A percentile compares a stretch with the other conserved stretches of the same genome.
phyloP scores from a whole-genome alignment of 64 coral and sea anemone genomes.

The Montipora sp. region DNA sequence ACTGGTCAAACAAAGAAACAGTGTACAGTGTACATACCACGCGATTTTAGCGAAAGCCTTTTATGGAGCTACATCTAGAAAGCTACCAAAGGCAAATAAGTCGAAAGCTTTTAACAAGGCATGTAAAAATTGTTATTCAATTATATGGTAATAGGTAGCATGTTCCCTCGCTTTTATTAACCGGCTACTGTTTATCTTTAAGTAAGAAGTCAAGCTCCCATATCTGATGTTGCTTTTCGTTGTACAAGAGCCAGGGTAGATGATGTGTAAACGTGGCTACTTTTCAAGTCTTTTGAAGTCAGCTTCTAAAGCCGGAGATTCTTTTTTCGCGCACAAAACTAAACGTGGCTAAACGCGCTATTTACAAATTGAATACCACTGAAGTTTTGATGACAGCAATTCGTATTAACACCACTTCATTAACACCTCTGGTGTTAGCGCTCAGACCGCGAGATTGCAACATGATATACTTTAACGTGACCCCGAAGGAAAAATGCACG shows the following conservation, averaged over 20 bases:
- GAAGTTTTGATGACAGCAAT: too few relatives aligned
- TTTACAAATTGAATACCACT: slow-evolving; percentile 8
- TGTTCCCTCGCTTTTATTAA: neutral
- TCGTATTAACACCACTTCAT: neutral
- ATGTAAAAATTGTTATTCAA: neutral
- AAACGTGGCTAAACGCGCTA: neutral
- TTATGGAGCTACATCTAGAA: neutral
- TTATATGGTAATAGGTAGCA: neutral
- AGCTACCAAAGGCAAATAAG: neutral
- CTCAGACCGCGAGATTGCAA: neutral
- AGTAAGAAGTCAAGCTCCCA: neutral
- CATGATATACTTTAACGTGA: neutral
- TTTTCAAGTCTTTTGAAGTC: too few relatives aligned
- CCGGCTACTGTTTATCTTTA: neutral
- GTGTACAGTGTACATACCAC: neutral
- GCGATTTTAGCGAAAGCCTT: neutral
- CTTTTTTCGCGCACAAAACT: too few relatives aligned
- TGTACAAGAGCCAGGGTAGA: neutral
- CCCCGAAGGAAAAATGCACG: neutral
- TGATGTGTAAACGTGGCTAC: too few relatives aligned
- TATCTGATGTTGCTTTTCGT: neutral
- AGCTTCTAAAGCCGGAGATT: neutral
- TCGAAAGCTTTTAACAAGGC: neutral
- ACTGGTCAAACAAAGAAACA: neutral
- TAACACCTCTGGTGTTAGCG: neutral